Evolutionary conservation across 2,113 vertebrate species (phyloP).

Genomic region (Pachyramphus minor): DNA sequence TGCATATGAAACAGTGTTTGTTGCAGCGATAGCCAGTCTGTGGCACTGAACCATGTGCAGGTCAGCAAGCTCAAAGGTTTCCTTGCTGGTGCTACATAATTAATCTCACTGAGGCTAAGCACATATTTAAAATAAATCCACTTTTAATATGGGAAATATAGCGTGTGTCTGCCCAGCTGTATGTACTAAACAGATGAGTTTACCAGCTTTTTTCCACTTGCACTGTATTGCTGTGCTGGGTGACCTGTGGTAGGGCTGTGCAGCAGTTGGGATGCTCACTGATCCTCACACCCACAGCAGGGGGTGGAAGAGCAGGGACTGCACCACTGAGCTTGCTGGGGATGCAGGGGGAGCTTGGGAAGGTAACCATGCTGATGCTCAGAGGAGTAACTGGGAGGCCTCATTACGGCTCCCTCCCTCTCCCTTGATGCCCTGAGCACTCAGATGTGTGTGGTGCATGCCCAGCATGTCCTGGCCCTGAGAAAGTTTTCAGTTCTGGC

Average conservation of each 20-base stretch:
- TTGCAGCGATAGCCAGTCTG: fast-evolving
- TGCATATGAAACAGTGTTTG: background rate
- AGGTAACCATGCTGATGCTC: background rate
- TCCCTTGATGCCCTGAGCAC: background rate
- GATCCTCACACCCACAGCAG: background rate
- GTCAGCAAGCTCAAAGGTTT: background rate
- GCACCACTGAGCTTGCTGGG: background rate
- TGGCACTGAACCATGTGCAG: background rate
- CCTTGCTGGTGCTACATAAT: background rate
- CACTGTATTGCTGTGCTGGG: background rate
- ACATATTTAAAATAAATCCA: background rate
- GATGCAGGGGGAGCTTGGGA: background rate
- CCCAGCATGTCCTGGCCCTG: background rate
- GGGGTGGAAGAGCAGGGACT: background rate
- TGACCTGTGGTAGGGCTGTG: background rate
- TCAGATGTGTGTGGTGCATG: background rate
- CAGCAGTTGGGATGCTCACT: fast-evolving
- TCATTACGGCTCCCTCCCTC: background rate
- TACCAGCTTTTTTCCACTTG: background rate
- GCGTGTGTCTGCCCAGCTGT: background rate
- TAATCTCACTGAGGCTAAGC: background rate
- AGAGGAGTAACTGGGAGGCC: background rate
- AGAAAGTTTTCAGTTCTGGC: background rate
- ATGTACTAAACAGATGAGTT: background rate
- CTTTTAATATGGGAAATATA: background rate